Base-by-base conservation (phyloP, 1,140 invertebrate species). In the Neuroterus valhalla region DNA sequence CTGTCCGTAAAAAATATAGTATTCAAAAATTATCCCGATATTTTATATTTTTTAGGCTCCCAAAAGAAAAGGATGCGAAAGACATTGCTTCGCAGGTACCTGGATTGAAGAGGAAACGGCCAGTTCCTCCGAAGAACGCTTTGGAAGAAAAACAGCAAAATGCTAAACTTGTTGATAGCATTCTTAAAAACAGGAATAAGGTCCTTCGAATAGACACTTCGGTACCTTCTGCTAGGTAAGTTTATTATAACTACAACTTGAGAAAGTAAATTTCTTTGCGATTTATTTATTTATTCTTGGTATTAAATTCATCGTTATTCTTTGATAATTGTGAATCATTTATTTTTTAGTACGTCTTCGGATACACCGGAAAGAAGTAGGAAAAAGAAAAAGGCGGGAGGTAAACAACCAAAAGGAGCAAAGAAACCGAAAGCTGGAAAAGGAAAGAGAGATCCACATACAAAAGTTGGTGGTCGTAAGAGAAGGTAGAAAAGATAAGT, bases 381-480 rank as follows among this genome's bases (percentile, higher is more conserved):
- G 12, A 70, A 55, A n/a, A 70, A 70, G 50, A 62, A 62, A n/a
- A 62, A 31, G 21, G 14, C 14, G 21, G 14, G 23, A 3, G 48
- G 31, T 17, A 55, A 43, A n/a, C 26, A 26, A 3, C 19, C 19
- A 38, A 91, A 87, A 78, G 89, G 86, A 14, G 85, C 84, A 6
- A 92, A 91, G 79, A 92, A 92, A 78, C 93, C 93, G 1, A 93
- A 93, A 82, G 92, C 85, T 50, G 93, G 93, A 17, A 92, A 91
- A 80, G 93, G 93, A 11, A 90, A 94, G 78, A 88, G 92, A 66
- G 92, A 93, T 86, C 91, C 92, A 23, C 91, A 90, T 72, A 93
- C 91, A 80, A 91, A 91, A 85, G 88, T 88, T 52, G 81, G 91
- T 11, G 93, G 93, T 10, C 90, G 93, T 77, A 94, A 94, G 76